A percentile compares a stretch with the other conserved stretches of the same genome.
phyloP scores from a whole-genome alignment of 2,888 invertebrate species.

The Tuberolachnus salignus region DNA sequence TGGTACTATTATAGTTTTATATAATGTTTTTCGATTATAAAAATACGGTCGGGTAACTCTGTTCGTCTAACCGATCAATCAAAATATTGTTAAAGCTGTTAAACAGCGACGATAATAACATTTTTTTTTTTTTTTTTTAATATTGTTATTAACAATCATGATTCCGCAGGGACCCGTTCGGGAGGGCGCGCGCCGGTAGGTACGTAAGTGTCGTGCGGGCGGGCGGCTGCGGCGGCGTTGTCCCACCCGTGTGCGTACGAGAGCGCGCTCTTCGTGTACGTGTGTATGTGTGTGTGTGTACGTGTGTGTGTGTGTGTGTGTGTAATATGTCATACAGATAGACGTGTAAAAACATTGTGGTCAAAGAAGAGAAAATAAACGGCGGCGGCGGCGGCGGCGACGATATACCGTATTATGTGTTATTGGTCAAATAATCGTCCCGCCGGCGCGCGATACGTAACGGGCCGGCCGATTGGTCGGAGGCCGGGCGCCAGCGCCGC shows the following conservation, averaged over 20 bases:
- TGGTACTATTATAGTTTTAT: no score
- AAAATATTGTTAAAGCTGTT: background rate
- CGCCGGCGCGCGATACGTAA: constrained; percentile 16
- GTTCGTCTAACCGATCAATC: background rate
- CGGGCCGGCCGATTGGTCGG: constrained; percentile 16
- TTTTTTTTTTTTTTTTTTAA: no score
- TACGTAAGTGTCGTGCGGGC: background rate
- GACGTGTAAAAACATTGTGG: constrained; percentile 35
- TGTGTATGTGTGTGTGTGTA: background rate
- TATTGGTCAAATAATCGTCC: constrained; percentile 52
- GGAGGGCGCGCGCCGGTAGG: background rate
- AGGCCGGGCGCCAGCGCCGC: background rate
- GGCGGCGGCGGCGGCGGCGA: constrained; percentile 14
- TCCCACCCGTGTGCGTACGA: constrained; percentile 1
- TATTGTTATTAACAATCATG: no score
- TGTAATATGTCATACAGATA: constrained; percentile 14
- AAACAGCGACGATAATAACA: background rate
- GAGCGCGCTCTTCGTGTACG: no score
- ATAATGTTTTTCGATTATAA: no score
- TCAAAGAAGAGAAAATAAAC: constrained; percentile 21
- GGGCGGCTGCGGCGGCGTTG: background rate
- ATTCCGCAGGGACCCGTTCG: background rate
- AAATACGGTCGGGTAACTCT: no score
- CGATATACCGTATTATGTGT: constrained; percentile 40
- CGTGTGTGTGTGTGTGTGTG: background rate